A percentile compares a stretch with the other conserved stretches of the same genome.
These are phyloP conservation scores for Drosophila ananassae DNA, from an alignment of 1,140 invertebrate species.

Conservation along the genomic window DNA sequence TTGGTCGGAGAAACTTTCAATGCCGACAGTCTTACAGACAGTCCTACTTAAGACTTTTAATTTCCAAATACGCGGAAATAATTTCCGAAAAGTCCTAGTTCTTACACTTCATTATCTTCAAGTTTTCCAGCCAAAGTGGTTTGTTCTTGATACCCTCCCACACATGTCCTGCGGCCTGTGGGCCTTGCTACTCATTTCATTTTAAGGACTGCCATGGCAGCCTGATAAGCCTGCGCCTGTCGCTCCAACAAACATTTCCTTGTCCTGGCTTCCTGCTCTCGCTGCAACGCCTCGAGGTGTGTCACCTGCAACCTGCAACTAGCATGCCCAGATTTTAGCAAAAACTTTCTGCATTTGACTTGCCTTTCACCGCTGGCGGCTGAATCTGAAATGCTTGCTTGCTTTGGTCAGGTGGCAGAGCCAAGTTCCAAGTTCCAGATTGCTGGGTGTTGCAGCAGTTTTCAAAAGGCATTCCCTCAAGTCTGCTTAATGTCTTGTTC, in stretches of 20 bases:
- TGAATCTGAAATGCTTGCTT: slow-evolving; percentile 28
- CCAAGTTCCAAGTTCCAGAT: background rate
- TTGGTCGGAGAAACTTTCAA: slow-evolving; percentile 61
- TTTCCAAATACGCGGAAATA: slow-evolving; percentile 1
- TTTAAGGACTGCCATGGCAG: background rate
- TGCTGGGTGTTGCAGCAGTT: slow-evolving; percentile 13
- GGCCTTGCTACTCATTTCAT: slow-evolving; percentile 19
- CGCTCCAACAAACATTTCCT: slow-evolving; percentile 52
- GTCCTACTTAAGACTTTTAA: slow-evolving; percentile 52
- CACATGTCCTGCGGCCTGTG: slow-evolving; percentile 39
- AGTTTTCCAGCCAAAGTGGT: slow-evolving; percentile 4
- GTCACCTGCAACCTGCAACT: slow-evolving; percentile 58
- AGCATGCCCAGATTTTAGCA: slow-evolving; percentile 14
- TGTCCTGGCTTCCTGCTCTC: slow-evolving; percentile 25
- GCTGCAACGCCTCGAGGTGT: slow-evolving; percentile 48
- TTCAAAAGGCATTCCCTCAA: background rate
- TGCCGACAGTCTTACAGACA: slow-evolving; percentile 46
- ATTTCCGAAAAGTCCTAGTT: background rate
- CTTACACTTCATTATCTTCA: slow-evolving; percentile 37
- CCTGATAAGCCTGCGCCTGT: slow-evolving; percentile 48
- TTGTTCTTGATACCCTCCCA: slow-evolving; percentile 43
- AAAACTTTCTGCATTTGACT: slow-evolving; percentile 34
- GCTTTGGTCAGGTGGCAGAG: slow-evolving; percentile 24
- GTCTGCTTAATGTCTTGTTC: slow-evolving; percentile 35
- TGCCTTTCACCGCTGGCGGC: slow-evolving; percentile 16